Evolutionary conservation across 2,888 invertebrate genomes (phyloP), one percentile per base, ranked within the genome.

Genomic region (Dione vanillae): DNA sequence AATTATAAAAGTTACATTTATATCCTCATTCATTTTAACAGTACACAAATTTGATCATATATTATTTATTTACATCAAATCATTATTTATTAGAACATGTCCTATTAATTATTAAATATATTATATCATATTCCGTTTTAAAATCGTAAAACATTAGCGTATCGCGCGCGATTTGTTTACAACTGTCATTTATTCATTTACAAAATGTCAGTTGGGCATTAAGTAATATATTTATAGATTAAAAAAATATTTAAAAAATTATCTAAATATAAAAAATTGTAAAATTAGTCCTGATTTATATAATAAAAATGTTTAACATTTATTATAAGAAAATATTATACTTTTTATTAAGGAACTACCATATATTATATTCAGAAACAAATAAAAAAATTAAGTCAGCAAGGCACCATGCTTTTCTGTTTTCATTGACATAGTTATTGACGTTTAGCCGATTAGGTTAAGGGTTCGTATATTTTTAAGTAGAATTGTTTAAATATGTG

Each of bases 1-100:
- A 72, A 95, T 87, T 14, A 96, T 90, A 85, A 95, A 95, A 43
- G 83, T 85, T 64, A 92, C 89, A 80, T 82, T 87, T 72, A 93
- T 90, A 64, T 90, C 91, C 54, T 89, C 90, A 65, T 81, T 79
- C 92, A 91, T 91, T 75, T 78, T 84, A 41, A 12, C 43, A 65
- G 5, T 6, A 59, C 19, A 19, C 8, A 27, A 37, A 62, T 62
- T 47, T 11, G 2, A 16, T 11, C n/a, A 19, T 62, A 35, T 37
- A 12, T 49, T 62, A 49, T 47, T 16, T 16, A 49, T 62, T 62
- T 19, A 19, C 35, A 62, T 47, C 2, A 47, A 45, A 10, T 47
- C 59, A 59, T 43, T 1, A 59, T 14, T 43, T 19, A 43, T 43
- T 59, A 59, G 41, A 54, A 35, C 5, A 52, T 14, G 7, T 19